Base-by-base conservation (phyloP, 37 sponge, comb jelly and placozoan species). In the Ianthella basta region DNA sequence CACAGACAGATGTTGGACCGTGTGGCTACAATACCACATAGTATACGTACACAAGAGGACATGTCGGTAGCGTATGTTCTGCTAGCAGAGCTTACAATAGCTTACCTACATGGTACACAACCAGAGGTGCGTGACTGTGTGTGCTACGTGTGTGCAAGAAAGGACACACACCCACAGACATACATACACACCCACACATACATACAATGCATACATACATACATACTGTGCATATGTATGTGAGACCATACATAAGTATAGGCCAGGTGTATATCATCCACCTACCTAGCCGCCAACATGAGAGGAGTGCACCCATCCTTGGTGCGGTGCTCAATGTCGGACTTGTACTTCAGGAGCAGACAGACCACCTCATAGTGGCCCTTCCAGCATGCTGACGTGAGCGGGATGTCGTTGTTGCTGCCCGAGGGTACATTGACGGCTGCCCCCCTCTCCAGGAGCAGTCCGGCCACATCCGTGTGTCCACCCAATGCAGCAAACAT, bases 401-500 rank as follows among this genome's bases (percentile, higher is more conserved):
- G 87, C 0, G 98, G 98, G 35, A 98, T 98, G 72, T 98, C 94
- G 81, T 98, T 98, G 89, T 98, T 94, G 84, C 92, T 91, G 16
- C 98, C 98, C 25, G 94, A 94, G 12, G 98, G 98, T 23, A 79
- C 89, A 85, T 98, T 98, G 44, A 95, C 96, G 15, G 34, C 53
- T 12, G 82, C 88, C 10, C 78, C 37, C 2, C 79, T 30, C 59
- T 89, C 77, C 67, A 89, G 59, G 10, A 89, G 78, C 24, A 77
- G 77, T 36, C 70, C 53, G 41, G 90, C 84, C 10, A 92, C 96
- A 66, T 89, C 88, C 0, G 94, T 95, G 81, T 98, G 99, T 5
- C 99, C 99, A 0, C 99, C 99, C 14, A 98, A 87, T 24, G 98
- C 98, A 32, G 98, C 98, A 85, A 98, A 98, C 98, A 98, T 98